A percentile compares a stretch with the other conserved stretches of the same genome.
phyloP scores from a whole-genome alignment of 2,797 vertebrate species.

The Acridotheres tristis region DNA sequence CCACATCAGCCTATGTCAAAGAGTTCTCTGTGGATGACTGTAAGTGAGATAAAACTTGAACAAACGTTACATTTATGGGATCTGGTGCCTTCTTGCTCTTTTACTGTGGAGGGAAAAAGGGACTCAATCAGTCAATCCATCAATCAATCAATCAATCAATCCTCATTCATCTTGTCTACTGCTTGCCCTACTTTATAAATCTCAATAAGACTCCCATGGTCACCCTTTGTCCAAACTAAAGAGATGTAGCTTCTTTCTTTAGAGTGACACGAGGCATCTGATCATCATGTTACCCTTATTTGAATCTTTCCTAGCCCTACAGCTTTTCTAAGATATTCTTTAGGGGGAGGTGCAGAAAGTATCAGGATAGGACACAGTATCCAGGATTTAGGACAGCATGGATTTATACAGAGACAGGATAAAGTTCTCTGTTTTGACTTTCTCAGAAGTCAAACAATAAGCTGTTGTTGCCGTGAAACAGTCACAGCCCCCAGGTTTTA shows the following conservation, averaged over 20 bases:
- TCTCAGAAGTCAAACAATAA: background rate
- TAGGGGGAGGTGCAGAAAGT: background rate
- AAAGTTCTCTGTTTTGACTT: background rate
- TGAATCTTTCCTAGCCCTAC: background rate
- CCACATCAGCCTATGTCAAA: background rate
- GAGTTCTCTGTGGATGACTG: background rate
- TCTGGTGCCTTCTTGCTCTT: background rate
- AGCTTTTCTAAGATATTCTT: background rate
- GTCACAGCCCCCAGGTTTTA: background rate
- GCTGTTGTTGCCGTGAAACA: accelerated
- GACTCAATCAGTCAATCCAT: background rate
- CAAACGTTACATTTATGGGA: background rate
- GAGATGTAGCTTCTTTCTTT: background rate
- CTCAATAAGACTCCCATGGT: background rate
- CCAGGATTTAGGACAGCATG: background rate
- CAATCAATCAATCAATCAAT: background rate
- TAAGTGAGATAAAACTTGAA: background rate
- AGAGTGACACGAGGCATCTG: background rate
- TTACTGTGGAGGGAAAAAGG: background rate
- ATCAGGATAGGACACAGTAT: background rate
- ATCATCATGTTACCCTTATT: background rate
- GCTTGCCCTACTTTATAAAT: background rate
- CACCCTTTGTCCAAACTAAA: background rate
- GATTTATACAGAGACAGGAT: background rate
- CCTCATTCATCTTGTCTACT: background rate